A percentile compares a stretch with the other conserved stretches of the same genome.
phyloP scores from a whole-genome alignment of 2,888 invertebrate genomes.

The Eudasyphora cyanicolor region DNA sequence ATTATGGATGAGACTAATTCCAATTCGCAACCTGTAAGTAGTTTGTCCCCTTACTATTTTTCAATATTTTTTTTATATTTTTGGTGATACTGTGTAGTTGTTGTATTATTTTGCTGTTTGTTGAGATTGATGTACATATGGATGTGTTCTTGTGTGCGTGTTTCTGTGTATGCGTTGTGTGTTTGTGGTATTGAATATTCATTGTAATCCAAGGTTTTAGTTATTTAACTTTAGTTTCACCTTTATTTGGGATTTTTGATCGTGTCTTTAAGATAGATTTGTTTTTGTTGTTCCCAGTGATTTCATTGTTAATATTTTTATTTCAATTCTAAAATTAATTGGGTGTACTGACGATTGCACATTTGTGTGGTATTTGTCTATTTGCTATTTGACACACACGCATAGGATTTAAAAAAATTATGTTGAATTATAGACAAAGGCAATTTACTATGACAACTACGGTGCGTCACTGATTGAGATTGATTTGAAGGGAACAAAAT shows the following conservation, averaged over 20 bases:
- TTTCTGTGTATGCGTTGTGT: neutral
- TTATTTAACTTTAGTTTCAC: slow-evolving; percentile 57
- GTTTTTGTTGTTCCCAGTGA: neutral
- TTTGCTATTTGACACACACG: too few relatives aligned
- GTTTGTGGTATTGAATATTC: slow-evolving; percentile 41
- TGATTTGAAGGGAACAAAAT: neutral
- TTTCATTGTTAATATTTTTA: slow-evolving; percentile 20
- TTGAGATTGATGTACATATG: slow-evolving; percentile 17
- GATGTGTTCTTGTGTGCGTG: neutral
- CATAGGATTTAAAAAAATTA: slow-evolving; percentile 17
- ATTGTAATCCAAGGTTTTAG: slow-evolving; percentile 60
- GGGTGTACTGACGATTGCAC: neutral
- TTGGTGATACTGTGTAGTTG: neutral
- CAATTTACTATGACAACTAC: slow-evolving; percentile 29
- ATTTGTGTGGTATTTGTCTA: neutral
- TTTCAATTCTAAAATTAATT: neutral
- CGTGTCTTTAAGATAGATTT: neutral
- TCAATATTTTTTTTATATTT: slow-evolving; percentile 3
- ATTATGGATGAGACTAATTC: slow-evolving; percentile 90
- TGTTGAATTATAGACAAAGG: slow-evolving; percentile 18
- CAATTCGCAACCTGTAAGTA: slow-evolving; percentile 83
- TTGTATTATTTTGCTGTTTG: slow-evolving; percentile 31
- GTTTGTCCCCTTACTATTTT: slow-evolving; percentile 20
- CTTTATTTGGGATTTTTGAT: slow-evolving; percentile 42
- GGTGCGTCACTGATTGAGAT: neutral